Evolutionary conservation across 1,140 invertebrate species (phyloP), one percentile per base, ranked within the genome.

Genomic region (Drosophila pandora): DNA sequence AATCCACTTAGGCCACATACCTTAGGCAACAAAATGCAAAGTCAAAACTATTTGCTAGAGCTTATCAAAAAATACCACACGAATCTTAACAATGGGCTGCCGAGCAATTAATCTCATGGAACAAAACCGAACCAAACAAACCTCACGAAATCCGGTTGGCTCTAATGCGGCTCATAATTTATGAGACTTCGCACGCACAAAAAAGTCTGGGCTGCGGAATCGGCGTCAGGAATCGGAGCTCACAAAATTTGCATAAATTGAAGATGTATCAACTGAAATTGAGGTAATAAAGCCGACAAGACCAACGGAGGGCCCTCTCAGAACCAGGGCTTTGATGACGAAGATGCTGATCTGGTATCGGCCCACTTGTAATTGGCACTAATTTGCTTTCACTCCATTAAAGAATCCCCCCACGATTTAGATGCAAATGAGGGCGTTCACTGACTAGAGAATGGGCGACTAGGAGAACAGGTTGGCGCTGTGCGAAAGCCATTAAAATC

Each of bases 161-260:
- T 47, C 63, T 76, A 76, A 68, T 60, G 52, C 56, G 69, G 60
- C 65, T 61, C 57, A 73, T 81, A 78, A 85, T 85, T 85, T 85
- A 85, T 85, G 81, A 50, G 60, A 56, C 79, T 83, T 69, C 47
- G 69, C 58, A 61, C 63, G 63, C 59, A 67, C 62, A 65, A 56
- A 56, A 68, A 68, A 54, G 59, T 54, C 79, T 78, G 32, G 17
- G 39, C 39, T 17, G 59, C 12, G 34, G 34, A 37, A 37, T 34
- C 49, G 58, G 56, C 63, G 76, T 56, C 63, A 84, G 75, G 75
- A 84, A 79, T 76, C 76, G 68, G 64, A 59, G 52, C 54, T 70
- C 57, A 78, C 52, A 71, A 71, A 64, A 85, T 85, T 85, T 85
- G 74, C 78, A 82, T 87, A 87, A 78, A 72, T 87, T 62, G 74